These are phyloP conservation scores for Pimephales promelas DNA, from an alignment of 2,113 vertebrate genomes.

Conservation along the genomic window DNA sequence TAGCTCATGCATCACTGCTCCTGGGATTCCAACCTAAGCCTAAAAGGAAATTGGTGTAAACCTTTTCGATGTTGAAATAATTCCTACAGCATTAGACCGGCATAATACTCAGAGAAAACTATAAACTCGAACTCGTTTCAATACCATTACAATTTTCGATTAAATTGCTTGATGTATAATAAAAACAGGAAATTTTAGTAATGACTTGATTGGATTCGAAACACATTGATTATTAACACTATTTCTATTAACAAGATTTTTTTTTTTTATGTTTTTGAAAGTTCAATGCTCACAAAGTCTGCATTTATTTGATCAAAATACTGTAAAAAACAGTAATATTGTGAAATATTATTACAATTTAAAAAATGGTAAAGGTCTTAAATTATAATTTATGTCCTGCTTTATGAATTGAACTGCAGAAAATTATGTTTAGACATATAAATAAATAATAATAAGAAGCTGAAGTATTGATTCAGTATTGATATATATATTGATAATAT, in stretches of 20 bases:
- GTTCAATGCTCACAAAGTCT: neutral
- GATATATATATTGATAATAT: no score
- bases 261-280: neutral
- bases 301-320: neutral
- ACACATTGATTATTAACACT: neutral
- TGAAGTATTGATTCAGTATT: neutral
- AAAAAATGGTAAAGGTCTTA: neutral
- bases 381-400: no score
- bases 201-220: neutral
- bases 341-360: neutral
- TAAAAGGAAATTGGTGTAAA: neutral
- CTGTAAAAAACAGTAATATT: neutral
- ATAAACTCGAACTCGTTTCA: no score
- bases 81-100: neutral
- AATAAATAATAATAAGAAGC: neutral
- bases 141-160: no score
- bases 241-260: neutral
- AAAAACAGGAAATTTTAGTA: neutral
- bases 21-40: neutral
- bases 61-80: neutral
- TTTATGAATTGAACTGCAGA: neutral
- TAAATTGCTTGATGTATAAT: neutral
- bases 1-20: neutral
- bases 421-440: neutral
- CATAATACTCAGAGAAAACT: neutral